These are phyloP conservation scores for Allacma fusca DNA, from an alignment of 2,888 invertebrate genomes.

Conservation along the genomic window DNA sequence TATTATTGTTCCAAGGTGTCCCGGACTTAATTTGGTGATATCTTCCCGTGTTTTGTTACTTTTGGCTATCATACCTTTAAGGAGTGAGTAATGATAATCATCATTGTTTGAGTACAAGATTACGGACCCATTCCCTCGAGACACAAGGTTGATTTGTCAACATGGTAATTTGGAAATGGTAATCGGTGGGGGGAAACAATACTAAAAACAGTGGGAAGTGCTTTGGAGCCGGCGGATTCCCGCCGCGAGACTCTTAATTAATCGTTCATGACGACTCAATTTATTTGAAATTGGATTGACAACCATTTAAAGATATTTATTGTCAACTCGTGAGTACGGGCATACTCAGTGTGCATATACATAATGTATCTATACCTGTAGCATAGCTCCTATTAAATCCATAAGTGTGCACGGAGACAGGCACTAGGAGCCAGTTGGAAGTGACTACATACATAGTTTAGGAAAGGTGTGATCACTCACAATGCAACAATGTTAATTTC, in stretches of 20 bases:
- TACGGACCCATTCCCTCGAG: background rate
- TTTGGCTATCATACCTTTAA: background rate
- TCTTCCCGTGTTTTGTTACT: background rate
- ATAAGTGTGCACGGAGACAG: too few relatives aligned
- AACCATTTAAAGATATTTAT: conserved; percentile 22
- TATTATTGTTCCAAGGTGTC: background rate
- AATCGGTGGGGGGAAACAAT: background rate
- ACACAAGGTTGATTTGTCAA: conserved; percentile 11
- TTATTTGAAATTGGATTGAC: conserved; percentile 22
- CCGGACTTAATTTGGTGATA: conserved; percentile 1
- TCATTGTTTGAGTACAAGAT: background rate
- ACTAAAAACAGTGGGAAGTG: background rate
- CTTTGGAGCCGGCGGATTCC: background rate
- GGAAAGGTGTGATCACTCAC: too few relatives aligned
- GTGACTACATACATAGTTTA: too few relatives aligned
- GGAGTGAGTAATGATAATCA: too few relatives aligned
- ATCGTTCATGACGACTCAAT: conserved; percentile 26
- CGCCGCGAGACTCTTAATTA: conserved; percentile 9
- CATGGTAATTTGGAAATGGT: background rate
- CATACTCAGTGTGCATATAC: too few relatives aligned
- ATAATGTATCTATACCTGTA: too few relatives aligned
- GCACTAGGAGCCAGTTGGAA: too few relatives aligned
- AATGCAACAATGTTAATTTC: background rate
- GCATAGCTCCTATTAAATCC: too few relatives aligned
- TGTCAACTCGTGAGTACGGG: background rate